A percentile compares a stretch with the other conserved stretches of the same genome.
These are phyloP conservation scores for Globicephala melas DNA, from an alignment of 2,113 vertebrate genomes.

Conservation along the genomic window DNA sequence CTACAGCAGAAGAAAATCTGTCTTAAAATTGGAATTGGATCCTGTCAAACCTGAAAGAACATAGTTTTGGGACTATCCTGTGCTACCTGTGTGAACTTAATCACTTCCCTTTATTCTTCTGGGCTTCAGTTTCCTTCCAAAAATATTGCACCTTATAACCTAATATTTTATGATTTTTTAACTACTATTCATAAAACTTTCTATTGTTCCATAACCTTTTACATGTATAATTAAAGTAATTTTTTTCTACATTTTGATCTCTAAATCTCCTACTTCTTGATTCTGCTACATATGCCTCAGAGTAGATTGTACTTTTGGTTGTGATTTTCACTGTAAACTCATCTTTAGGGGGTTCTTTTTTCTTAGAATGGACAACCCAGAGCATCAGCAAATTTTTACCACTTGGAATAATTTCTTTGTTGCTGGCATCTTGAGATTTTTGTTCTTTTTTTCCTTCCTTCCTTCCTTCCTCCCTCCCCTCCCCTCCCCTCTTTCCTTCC, in stretches of 20 bases:
- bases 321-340: neutral
- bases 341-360: neutral
- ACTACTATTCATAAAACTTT: neutral
- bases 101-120: neutral
- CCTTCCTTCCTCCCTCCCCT: no score
- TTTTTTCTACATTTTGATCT: neutral
- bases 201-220: neutral
- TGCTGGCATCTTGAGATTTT: neutral
- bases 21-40: neutral
- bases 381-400: neutral
- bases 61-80: neutral
- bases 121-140: neutral
- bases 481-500: no score
- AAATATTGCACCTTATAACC: neutral
- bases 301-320: neutral
- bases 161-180: neutral
- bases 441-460: neutral
- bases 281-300: neutral
- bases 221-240: neutral
- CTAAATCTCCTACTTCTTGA: neutral
- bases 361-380: fast-evolving
- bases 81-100: neutral
- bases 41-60: neutral
- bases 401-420: neutral
- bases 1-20: neutral